These are phyloP conservation scores for Mactra quadrangularis DNA, from an alignment of 1,140 invertebrate genomes.

Conservation along the genomic window DNA sequence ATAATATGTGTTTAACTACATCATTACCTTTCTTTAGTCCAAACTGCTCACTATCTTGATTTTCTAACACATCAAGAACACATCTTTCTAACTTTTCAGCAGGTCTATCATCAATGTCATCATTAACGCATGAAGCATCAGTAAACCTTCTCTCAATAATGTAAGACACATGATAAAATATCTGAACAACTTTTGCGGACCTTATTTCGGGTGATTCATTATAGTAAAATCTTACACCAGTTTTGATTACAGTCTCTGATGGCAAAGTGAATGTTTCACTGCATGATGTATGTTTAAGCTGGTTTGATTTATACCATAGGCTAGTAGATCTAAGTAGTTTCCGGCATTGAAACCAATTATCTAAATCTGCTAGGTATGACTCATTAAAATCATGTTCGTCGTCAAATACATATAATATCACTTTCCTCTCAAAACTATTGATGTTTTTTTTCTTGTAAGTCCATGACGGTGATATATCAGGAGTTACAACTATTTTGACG, in stretches of 20 bases:
- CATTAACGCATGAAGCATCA: too few species aligned
- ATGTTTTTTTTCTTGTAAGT: background rate
- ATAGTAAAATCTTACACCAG: background rate
- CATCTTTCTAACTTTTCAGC: too few species aligned
- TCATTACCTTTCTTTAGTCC: too few species aligned
- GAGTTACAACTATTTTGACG: background rate
- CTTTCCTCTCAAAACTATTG: background rate
- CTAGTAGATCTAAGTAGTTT: background rate
- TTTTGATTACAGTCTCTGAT: background rate
- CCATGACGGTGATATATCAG: background rate
- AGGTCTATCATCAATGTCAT: too few species aligned
- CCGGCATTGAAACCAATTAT: background rate
- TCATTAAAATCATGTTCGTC: slow-evolving; percentile 12
- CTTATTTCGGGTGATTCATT: too few species aligned
- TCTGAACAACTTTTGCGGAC: too few species aligned
- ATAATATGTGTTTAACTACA: too few species aligned
- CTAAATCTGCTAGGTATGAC: background rate
- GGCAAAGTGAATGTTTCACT: background rate
- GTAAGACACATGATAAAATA: too few species aligned
- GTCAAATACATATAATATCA: slow-evolving; percentile 15
- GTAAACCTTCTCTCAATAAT: too few species aligned
- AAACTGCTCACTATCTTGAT: too few species aligned
- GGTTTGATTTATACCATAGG: background rate
- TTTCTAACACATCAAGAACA: too few species aligned
- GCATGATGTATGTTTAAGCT: background rate